Percentiles rank a stretch among this genome's conserved stretches.
These are phyloP conservation scores for Clusia tigrina DNA, from an alignment of 2,888 invertebrate genomes.

Conservation along the genomic window DNA sequence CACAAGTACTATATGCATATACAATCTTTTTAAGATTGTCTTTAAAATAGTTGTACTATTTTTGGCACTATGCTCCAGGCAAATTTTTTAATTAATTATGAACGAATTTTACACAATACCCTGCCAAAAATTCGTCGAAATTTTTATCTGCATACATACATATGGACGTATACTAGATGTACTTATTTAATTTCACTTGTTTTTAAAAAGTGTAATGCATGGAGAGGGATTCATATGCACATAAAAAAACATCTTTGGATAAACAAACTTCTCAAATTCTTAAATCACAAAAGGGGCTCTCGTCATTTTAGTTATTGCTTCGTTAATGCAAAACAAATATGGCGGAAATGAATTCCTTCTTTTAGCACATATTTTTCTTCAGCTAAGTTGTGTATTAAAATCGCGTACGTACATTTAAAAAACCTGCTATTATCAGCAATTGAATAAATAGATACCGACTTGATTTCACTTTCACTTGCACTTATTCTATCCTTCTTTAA, in stretches of 20 bases:
- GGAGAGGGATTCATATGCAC: neutral
- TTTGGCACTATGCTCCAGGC: neutral
- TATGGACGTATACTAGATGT: too few relatives aligned
- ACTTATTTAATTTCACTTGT: neutral
- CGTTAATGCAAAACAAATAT: constrained; percentile 50
- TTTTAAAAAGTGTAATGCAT: neutral
- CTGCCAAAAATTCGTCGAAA: too few relatives aligned
- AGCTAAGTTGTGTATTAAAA: too few relatives aligned
- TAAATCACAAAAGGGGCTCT: neutral
- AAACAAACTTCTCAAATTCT: neutral
- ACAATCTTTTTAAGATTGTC: neutral
- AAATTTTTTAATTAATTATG: neutral
- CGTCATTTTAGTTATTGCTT: neutral
- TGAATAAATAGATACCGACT: too few relatives aligned
- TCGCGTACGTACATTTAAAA: too few relatives aligned
- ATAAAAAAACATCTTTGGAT: neutral
- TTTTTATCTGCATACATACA: too few relatives aligned
- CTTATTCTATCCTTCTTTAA: neutral
- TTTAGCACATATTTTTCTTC: constrained; percentile 36
- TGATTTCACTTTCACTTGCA: constrained; percentile 25
- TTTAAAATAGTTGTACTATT: neutral
- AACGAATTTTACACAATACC: neutral
- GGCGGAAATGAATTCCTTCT: constrained; percentile 49
- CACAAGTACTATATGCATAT: neutral
- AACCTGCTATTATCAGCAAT: too few relatives aligned